Evolutionary conservation across 2,113 vertebrate species (phyloP), one percentile per base, ranked within the genome.

Genomic region (Nipponia nippon): DNA sequence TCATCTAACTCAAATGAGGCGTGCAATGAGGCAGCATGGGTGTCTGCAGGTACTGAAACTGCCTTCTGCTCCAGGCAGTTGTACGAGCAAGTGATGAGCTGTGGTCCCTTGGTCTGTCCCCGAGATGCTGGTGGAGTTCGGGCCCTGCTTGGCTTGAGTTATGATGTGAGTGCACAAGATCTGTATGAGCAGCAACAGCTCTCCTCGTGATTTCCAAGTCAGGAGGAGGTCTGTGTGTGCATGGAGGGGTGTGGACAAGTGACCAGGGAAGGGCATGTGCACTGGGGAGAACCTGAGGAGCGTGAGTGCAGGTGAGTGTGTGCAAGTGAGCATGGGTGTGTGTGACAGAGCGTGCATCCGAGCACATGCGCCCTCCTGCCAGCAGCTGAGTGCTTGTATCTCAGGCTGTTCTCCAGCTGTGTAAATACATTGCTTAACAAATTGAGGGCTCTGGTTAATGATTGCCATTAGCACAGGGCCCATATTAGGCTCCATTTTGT

Each of bases 351-450:
- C 2, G 1, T 9, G 63, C 13, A 23, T 40, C 53, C 2, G 3
- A 63, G 49, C 4, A 2, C 11, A 15, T 26, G 71, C 9, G 8
- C 59, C 90, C 44, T 91, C 42, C 62, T 66, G 70, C 65, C 3
- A 2, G 65, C 81, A 91, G 67, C 81, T 0, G 0, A 40, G 83
- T 36, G 46, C 44, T 53, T 42, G 32, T 83, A 20, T 50, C 75
- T 95, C 1, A 4, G 91, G 73, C 93, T 1, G 1, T 62, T 89
- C 71, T 90, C 91, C 93, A 96, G 96, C 94, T 97, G 96, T 76
- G 91, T 94, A 97, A 96, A 97, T 91, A 97, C 29, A 36, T 77
- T 91, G 92, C 94, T 91, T 87, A 95, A 93, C 87, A 69, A 82
- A 58, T 8, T 21, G 53, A 95, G 66, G 87, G 58, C 61, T 83